Conservation (phyloP, 2,113 vertebrate species). For the Camarhynchus parvulus region DNA sequence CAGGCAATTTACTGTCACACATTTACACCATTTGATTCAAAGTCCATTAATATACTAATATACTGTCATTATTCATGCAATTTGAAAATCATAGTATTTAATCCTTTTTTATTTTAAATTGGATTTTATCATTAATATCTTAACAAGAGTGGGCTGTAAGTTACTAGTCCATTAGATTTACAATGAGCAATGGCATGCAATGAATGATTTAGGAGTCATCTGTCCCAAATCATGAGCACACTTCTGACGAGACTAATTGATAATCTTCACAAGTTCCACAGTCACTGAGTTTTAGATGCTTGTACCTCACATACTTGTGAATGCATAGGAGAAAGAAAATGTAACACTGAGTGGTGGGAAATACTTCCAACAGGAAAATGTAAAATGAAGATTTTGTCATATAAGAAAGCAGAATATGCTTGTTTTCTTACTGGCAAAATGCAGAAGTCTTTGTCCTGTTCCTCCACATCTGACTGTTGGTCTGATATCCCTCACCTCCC, state of each 20-base stretch:
- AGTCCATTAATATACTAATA: background rate
- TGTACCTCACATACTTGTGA: background rate
- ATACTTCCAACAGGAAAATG: background rate
- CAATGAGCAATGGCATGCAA: background rate
- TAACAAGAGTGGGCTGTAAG: background rate
- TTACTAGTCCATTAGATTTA: background rate
- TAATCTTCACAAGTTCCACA: background rate
- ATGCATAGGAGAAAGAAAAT: background rate
- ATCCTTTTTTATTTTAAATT: conserved; percentile 15
- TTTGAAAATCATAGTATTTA: background rate
- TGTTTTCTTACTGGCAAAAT: background rate
- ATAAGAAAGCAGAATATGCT: background rate
- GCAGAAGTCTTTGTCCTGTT: background rate
- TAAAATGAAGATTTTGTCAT: background rate
- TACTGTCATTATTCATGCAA: background rate
- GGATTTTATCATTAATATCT: background rate
- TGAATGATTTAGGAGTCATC: background rate
- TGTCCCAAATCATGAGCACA: background rate
- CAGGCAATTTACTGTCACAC: background rate
- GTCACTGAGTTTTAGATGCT: background rate
- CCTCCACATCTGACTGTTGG: background rate
- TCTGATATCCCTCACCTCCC: accelerated
- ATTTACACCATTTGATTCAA: background rate
- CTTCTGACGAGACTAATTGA: background rate
- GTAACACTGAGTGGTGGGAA: background rate